phyloP scores from a whole-genome alignment of 1,140 invertebrate genomes.

The Frieseomelitta varia region DNA sequence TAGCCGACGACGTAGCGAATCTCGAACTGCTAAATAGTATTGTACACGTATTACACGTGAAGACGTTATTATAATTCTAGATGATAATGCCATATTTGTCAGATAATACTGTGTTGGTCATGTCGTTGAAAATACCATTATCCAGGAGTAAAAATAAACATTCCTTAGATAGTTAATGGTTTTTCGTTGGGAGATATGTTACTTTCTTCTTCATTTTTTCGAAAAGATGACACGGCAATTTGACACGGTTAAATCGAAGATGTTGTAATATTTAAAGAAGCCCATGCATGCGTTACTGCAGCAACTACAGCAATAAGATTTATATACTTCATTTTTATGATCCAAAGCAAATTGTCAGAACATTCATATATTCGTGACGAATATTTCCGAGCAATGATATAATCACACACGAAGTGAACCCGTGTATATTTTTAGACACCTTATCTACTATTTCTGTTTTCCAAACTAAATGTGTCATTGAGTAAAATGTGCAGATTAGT shows the following conservation, averaged over 20 bases:
- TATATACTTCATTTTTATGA: neutral
- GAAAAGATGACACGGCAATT: neutral
- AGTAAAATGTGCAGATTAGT: neutral
- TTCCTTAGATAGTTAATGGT: slow-evolving; percentile 20
- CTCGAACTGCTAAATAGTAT: slow-evolving; percentile 27
- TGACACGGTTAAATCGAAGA: too few species aligned
- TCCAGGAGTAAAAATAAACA: slow-evolving; percentile 32
- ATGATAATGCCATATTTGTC: slow-evolving; percentile 32
- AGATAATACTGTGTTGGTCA: slow-evolving; percentile 34
- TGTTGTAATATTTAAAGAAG: neutral
- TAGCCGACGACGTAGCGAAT: slow-evolving; percentile 26
- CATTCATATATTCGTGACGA: neutral
- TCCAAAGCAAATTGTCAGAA: neutral
- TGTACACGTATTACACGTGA: neutral
- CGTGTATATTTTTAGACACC: neutral
- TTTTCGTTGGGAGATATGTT: neutral
- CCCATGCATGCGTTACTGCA: neutral
- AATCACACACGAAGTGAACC: neutral
- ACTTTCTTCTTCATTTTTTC: neutral
- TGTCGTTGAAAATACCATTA: slow-evolving; percentile 36
- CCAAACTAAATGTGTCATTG: neutral
- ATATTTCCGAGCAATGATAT: neutral
- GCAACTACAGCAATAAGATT: neutral
- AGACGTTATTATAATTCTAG: slow-evolving; percentile 36
- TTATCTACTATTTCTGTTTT: neutral